Percentiles rank a stretch among this genome's conserved stretches.
These are phyloP conservation scores for Nerophis lumbriciformis DNA, from an alignment of 2,113 vertebrate species.

Conservation along the genomic window DNA sequence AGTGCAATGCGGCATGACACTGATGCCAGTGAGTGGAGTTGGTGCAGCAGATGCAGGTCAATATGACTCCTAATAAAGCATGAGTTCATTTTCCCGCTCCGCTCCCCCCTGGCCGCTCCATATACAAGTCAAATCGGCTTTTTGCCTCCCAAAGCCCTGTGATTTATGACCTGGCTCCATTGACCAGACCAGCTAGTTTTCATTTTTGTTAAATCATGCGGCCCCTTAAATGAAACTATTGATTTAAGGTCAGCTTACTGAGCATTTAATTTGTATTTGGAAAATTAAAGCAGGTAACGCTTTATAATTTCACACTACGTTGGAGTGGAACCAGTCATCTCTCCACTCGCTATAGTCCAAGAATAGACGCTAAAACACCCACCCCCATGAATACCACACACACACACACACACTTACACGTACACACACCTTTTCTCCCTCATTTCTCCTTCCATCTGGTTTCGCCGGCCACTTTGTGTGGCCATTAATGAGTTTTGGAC, in stretches of 20 bases:
- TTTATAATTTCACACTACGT: conserved; percentile 93
- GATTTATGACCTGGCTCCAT: conserved; percentile 97
- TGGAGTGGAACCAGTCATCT: conserved; percentile 76
- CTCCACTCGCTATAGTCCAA: conserved; percentile 24
- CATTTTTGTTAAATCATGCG: conserved; percentile 98
- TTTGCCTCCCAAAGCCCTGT: conserved; percentile 85
- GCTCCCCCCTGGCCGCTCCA: conserved; percentile 75
- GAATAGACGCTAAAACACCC: conserved; percentile 13
- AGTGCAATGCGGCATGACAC: conserved; percentile 34
- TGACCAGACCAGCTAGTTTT: conserved; percentile 96
- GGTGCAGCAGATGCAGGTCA: conserved; percentile 67
- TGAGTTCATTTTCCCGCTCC: conserved; percentile 78
- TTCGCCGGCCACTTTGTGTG: conserved; percentile 56
- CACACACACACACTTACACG: conserved; percentile 14
- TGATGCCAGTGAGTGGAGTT: conserved; percentile 39
- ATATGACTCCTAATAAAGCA: conserved; percentile 73
- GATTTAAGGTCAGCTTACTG: conserved; percentile 98
- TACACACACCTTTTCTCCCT: conserved; percentile 22
- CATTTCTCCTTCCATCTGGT: conserved; percentile 50
- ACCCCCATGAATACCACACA: conserved; percentile 2
- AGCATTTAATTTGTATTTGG: conserved; percentile 99
- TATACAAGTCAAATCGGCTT: conserved; percentile 96
- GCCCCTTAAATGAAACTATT: conserved; percentile 99
- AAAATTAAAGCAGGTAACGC: conserved; percentile 96
- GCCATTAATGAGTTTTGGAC: conserved; percentile 80